Evolutionary conservation across 92 coral and sea anemone species (phyloP).

Genomic region (Porites divaricata): DNA sequence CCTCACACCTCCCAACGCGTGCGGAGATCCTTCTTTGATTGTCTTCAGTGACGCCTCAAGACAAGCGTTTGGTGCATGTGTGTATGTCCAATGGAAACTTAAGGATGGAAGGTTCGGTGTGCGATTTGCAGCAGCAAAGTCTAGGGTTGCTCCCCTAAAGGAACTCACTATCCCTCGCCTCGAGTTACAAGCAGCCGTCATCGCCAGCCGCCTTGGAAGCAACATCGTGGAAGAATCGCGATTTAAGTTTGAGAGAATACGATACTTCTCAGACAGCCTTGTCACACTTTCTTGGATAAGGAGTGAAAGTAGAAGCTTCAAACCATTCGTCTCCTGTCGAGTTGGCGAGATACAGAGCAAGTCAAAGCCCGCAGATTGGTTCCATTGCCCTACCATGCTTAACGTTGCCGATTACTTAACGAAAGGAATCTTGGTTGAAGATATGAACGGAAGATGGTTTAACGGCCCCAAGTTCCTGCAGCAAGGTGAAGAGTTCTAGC

Average conservation of each 20-base stretch:
- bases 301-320: not conserved
- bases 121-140: conserved; percentile 53
- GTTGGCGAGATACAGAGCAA: not conserved
- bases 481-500: not conserved
- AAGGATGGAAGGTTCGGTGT: conserved; percentile 15
- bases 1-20: not conserved
- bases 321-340: not conserved
- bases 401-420: conserved; percentile 55
- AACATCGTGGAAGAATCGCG: not conserved
- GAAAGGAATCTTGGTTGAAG: conserved; percentile 44
- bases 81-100: conserved; percentile 39
- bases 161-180: conserved; percentile 59
- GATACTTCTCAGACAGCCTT: not conserved
- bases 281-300: not conserved
- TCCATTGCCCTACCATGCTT: conserved; percentile 22
- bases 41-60: conserved; percentile 46
- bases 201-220: not conserved
- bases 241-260: not conserved
- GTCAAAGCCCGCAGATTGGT: not conserved
- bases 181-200: conserved; percentile 49
- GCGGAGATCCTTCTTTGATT: conserved; percentile 8
- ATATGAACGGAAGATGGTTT: conserved; percentile 37
- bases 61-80: conserved; percentile 49
- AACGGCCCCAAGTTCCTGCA: not conserved
- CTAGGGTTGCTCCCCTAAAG: conserved; percentile 66